Base-by-base conservation (phyloP, 2,113 vertebrate genomes). In the Nothobranchius kuhntae region DNA sequence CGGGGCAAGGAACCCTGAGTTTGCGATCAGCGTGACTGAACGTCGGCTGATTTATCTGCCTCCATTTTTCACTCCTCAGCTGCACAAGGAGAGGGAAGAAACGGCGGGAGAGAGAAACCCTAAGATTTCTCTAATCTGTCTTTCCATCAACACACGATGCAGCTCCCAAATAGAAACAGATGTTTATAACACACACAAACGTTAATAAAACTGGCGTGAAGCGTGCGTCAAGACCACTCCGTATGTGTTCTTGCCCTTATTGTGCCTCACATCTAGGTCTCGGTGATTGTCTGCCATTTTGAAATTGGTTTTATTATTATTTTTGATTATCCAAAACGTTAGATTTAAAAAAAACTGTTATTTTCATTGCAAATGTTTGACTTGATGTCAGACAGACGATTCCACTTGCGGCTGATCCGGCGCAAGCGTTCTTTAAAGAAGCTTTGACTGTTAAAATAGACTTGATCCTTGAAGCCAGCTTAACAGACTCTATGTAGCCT, bases 251-350 rank as follows among this genome's bases (percentile, higher is more conserved):
- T 36, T 77, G 67, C 70, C 80, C 78, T 77, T 81, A 84, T 79
- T 82, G 79, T 78, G 83, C 76, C 63, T 86, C 73, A 80, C 60
- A 77, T 63, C 83, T 78, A 50, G 11, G 69, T 74, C 81, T 74
- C 8, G 70, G 56, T 77, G 81, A 75, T 78, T 83, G 87, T 89
- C 89, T 91, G 86, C 89, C 87, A 91, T 90, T 91, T 90, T 90
- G 84, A 84, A 84, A 75, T 53, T 44, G 8, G 57, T 86, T 72
- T 70, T 53, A 44, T 38, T 60, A 13, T 53, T 53, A 17, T 46
- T 40, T 60, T 7, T 62, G 54, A 75, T 71, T 59, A 38, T 35
- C 50, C 60, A 35, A 65, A 76, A 48, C 24, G 11, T 26, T 52
- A 30, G 30, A 30, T 3, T 12, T 52, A 56, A 21, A 55, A 8